A percentile compares a stretch with the other conserved stretches of the same genome.
Conservation (phyloP, 1,140 invertebrate species). For the Drosophila santomea region DNA sequence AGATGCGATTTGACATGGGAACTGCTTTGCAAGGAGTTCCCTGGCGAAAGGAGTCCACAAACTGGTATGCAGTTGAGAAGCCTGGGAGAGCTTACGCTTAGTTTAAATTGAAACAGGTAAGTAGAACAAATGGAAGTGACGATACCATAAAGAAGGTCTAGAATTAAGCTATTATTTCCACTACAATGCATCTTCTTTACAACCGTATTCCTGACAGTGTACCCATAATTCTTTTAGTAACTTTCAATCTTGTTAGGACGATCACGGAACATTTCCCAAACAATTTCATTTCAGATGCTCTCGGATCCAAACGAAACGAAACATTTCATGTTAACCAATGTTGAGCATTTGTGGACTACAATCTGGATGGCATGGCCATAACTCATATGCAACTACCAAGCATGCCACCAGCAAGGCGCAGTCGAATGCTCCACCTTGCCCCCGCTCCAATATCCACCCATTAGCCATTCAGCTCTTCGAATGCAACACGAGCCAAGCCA, state of each 20-base stretch:
- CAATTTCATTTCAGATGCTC: slow-evolving; percentile 48
- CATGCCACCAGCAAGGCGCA: slow-evolving; percentile 69
- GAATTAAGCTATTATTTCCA: too few species aligned
- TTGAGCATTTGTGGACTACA: slow-evolving; percentile 54
- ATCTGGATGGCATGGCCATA: slow-evolving; percentile 65
- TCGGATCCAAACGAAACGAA: slow-evolving; percentile 19
- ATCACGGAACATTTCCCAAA: slow-evolving; percentile 21
- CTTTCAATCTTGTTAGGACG: slow-evolving; percentile 12
- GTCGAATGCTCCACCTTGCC: background rate
- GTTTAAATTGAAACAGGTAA: background rate
- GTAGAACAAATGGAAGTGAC: too few species aligned
- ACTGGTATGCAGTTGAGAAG: slow-evolving; percentile 18
- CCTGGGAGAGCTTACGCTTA: slow-evolving; percentile 33
- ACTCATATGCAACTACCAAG: slow-evolving; percentile 66
- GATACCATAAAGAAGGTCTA: too few species aligned
- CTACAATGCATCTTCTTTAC: too few species aligned
- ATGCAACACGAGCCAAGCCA: slow-evolving; percentile 35
- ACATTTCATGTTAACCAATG: slow-evolving; percentile 56
- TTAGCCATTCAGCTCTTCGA: slow-evolving; percentile 7
- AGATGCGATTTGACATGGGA: slow-evolving; percentile 48
- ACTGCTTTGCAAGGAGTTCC: slow-evolving; percentile 12
- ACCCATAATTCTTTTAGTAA: slow-evolving; percentile 12
- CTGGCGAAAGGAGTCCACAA: background rate
- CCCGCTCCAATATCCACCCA: slow-evolving; percentile 3
- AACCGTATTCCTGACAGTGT: background rate